A percentile compares a stretch with the other conserved stretches of the same genome.
phyloP scores from a whole-genome alignment of 2,888 invertebrate species.

The Torymus aiolomorphi region DNA sequence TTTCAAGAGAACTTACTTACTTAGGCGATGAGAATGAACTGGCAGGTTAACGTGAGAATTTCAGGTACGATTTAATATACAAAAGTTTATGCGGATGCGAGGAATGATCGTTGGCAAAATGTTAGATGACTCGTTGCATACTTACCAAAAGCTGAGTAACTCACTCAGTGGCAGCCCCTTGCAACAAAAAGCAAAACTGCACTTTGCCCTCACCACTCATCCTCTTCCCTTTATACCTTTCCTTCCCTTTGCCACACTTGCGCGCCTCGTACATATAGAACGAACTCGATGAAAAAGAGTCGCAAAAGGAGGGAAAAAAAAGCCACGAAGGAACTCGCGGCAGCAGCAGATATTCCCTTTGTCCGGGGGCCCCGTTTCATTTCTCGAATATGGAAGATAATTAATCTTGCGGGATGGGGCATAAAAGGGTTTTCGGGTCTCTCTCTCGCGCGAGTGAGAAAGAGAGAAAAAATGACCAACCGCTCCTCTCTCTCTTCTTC shows the following conservation, averaged over 20 bases:
- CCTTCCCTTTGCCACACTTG: no score
- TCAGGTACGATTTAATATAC: no score
- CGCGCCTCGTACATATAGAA: neutral
- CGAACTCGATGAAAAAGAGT: neutral
- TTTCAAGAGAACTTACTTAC: neutral
- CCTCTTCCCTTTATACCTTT: no score
- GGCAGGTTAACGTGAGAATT: neutral
- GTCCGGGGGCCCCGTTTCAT: conserved; percentile 68
- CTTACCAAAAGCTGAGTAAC: neutral
- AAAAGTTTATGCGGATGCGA: no score
- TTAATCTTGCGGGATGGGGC: conserved; percentile 72
- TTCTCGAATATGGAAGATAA: conserved; percentile 75
- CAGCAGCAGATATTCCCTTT: conserved; percentile 58
- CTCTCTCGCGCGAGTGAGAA: conserved; percentile 68
- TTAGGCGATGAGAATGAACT: neutral
- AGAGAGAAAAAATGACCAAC: conserved; percentile 73
- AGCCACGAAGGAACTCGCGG: conserved; percentile 42
- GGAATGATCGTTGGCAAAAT: neutral
- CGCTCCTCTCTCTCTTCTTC: conserved; percentile 36
- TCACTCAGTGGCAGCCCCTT: no score
- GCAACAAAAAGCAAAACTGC: conserved; percentile 13
- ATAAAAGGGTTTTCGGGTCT: conserved; percentile 74
- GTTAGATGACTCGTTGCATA: neutral
- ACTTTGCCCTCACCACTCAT: conserved; percentile 17
- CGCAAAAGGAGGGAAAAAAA: conserved; percentile 6